These are phyloP conservation scores for Heliothis peltigera DNA, from an alignment of 2,888 invertebrate species.

Conservation along the genomic window DNA sequence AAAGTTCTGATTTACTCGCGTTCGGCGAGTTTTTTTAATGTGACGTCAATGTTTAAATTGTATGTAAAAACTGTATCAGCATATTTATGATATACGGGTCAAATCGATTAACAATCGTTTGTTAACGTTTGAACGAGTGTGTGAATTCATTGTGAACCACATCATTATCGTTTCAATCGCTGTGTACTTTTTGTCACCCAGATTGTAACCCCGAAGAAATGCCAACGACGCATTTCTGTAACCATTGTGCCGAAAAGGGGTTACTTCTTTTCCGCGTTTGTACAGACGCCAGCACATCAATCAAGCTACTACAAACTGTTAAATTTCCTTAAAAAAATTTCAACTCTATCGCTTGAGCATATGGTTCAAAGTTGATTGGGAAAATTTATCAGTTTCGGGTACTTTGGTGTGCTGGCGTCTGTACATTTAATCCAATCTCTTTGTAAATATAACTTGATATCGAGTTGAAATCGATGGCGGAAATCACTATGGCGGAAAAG, in stretches of 20 bases:
- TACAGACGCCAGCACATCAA: too few relatives aligned
- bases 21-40: neutral
- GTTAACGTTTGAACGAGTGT: conserved; percentile 9
- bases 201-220: conserved; percentile 25
- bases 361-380: too few relatives aligned
- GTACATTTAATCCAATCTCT: conserved; percentile 9
- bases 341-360: too few relatives aligned
- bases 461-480: neutral
- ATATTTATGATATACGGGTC: conserved; percentile 19
- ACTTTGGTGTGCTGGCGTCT: too few relatives aligned
- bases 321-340: too few relatives aligned
- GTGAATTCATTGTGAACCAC: conserved; percentile 18
- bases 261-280: conserved; percentile 9
- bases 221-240: conserved; percentile 19
- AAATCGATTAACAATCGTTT: conserved; percentile 29
- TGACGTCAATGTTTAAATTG: conserved; percentile 1
- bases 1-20: neutral
- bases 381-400: too few relatives aligned
- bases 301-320: too few relatives aligned
- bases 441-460: conserved; percentile 4
- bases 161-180: conserved; percentile 3
- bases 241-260: conserved; percentile 21
- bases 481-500: too few relatives aligned
- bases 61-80: conserved; percentile 30
- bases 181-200: conserved; percentile 21